Evolutionary conservation across 2,113 vertebrate species (phyloP).

Genomic region (Marmota flaviventris): DNA sequence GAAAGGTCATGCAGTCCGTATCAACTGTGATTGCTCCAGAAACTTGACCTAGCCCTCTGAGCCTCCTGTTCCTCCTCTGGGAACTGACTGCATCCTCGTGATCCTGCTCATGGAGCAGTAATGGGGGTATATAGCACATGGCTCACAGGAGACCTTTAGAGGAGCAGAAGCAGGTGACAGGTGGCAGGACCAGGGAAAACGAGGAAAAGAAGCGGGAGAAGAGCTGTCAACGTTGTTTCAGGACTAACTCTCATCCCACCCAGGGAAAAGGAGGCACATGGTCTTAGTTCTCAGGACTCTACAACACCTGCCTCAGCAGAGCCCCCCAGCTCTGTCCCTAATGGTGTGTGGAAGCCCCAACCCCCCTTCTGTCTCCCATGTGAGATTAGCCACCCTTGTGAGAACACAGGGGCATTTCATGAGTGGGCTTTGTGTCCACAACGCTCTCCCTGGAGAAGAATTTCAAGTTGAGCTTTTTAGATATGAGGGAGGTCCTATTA

Average conservation of each 20-base stretch:
- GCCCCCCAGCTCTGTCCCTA: neutral
- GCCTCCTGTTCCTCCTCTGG: neutral
- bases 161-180: neutral
- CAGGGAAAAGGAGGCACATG: fast-evolving
- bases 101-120: neutral
- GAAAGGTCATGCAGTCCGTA: neutral
- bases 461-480: neutral
- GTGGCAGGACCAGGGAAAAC: fast-evolving
- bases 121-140: fast-evolving
- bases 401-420: neutral
- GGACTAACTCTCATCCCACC: neutral
- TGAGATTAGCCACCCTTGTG: neutral
- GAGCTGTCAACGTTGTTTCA: neutral
- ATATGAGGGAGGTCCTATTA: neutral
- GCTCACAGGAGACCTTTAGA: fast-evolving
- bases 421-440: neutral
- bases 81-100: neutral
- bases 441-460: neutral
- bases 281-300: neutral
- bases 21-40: neutral
- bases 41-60: neutral
- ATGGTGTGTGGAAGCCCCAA: fast-evolving
- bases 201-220: too few species aligned
- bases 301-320: neutral
- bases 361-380: neutral